phyloP scores from a whole-genome alignment of 2,888 invertebrate species.

The Julus scandinavius region DNA sequence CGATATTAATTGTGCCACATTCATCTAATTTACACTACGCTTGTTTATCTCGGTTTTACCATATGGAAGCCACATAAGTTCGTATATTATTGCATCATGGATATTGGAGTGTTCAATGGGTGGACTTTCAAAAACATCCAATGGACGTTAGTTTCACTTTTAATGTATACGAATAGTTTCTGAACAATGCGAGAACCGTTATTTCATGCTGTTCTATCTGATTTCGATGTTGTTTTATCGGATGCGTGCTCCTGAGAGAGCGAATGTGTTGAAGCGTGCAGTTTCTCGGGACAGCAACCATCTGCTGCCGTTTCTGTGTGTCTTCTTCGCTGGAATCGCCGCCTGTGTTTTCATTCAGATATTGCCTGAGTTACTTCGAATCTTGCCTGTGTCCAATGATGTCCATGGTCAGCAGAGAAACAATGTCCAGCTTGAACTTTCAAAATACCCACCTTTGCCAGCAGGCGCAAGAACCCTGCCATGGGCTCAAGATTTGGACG shows the following conservation, averaged over 20 bases:
- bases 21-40: background rate
- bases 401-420: background rate
- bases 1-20: background rate
- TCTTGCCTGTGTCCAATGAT: background rate
- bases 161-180: background rate
- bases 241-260: background rate
- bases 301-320: background rate
- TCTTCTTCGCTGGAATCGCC: conserved; percentile 48
- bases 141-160: background rate
- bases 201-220: background rate
- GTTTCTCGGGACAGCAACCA: background rate
- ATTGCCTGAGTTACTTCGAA: conserved; percentile 49
- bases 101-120: background rate
- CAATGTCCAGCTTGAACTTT: background rate
- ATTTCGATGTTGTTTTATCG: background rate
- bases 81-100: background rate
- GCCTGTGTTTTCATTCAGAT: conserved; percentile 44
- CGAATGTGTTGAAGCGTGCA: background rate
- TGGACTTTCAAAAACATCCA: no score
- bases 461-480: background rate
- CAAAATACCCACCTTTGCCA: conserved; percentile 24
- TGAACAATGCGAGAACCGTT: background rate
- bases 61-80: background rate
- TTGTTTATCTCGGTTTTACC: background rate
- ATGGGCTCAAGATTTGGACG: conserved; percentile 16